These are phyloP conservation scores for Bombus balteatus DNA, from an alignment of 1,140 invertebrate species.

Conservation along the genomic window DNA sequence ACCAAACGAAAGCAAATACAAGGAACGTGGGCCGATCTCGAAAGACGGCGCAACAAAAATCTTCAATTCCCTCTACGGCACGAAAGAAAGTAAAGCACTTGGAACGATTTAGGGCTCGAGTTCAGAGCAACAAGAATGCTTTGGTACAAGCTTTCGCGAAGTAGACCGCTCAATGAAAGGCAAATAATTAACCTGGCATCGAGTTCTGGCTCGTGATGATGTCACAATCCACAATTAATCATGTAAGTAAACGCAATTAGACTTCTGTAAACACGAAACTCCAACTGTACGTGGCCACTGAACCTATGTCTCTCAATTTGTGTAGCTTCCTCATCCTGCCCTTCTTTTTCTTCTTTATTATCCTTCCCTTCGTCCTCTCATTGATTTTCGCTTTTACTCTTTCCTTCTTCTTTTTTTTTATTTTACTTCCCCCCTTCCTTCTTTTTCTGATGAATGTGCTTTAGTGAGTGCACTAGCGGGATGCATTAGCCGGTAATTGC, in stretches of 20 bases:
- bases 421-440: background rate
- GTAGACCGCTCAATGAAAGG: background rate
- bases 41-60: background rate
- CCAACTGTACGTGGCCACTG: background rate
- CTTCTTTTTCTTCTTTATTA: background rate
- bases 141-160: background rate
- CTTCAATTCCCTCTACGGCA: background rate
- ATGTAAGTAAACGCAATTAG: slow-evolving; percentile 53
- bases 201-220: background rate
- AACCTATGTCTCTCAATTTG: background rate
- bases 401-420: background rate
- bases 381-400: background rate
- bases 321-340: background rate
- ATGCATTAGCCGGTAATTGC: slow-evolving; percentile 28
- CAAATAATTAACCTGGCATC: slow-evolving; percentile 31
- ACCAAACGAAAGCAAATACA: background rate
- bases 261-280: slow-evolving; percentile 19
- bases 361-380: background rate
- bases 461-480: background rate
- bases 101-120: background rate
- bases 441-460: too few species aligned
- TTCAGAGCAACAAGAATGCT: background rate
- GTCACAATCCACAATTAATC: slow-evolving; percentile 42
- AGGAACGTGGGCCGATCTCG: background rate
- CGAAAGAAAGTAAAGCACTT: slow-evolving; percentile 4